Base-by-base conservation (phyloP, 2,113 vertebrate genomes). In the Conger conger region DNA sequence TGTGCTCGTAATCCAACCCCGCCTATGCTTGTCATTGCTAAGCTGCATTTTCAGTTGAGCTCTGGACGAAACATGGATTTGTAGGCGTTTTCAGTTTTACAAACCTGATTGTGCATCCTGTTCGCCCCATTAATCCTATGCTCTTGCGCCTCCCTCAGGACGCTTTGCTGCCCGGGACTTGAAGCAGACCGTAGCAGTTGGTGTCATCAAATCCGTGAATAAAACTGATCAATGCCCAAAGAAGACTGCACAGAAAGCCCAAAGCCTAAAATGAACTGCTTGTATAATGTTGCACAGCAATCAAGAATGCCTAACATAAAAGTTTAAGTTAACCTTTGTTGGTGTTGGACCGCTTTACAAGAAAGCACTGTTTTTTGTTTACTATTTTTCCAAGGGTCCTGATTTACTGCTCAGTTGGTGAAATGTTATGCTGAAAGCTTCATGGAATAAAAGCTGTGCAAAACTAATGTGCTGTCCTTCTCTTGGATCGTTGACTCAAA, bases 141-240 rank as follows among this genome's bases (percentile, higher is more conserved):
- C 0, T 1, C 18, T 20, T 38, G 76, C 84, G 76, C 88, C 82
- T 86, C 27, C 42, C 20, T 11, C 82, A 95, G 94, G 92, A 83
- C 90, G 89, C 37, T 93, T 93, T 83, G 94, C 93, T 0, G 90
- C 93, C 0, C 87, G 94, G 85, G 94, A 94, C 84, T 83, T 93
- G 87, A 95, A 96, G 87, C 92, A 94, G 84, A 88, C 89, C 0
- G 86, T 91, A 0, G 93, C 95, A 1, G 87, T 93, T 0, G 93
- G 92, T 0, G 90, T 93, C 77, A 89, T 93, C 7, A 92, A 93
- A 42, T 93, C 93, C 0, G 92, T 92, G 85, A 93, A 89, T 81
- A 90, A 91, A 45, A 87, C 87, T 78, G 54, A 91, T 40, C 89
- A 87, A 42, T 85, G 63, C 5, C 85, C 88, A 0, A 91, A 90